phyloP scores from a whole-genome alignment of 2,113 vertebrate genomes.

The Amblyopsis rosae region DNA sequence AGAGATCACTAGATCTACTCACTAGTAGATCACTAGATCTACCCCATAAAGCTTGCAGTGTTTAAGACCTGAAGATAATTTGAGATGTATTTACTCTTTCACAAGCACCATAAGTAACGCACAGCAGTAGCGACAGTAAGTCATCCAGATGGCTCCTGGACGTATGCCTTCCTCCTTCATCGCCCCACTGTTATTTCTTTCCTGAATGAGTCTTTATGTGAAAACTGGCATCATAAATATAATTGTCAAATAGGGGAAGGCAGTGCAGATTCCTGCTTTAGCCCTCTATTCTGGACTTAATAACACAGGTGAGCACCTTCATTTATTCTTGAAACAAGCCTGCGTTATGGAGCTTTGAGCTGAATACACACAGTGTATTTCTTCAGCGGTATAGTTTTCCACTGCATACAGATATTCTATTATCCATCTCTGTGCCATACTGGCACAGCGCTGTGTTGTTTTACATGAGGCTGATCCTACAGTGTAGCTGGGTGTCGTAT shows the following conservation, averaged over 20 bases:
- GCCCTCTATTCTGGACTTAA: slow-evolving; percentile 21
- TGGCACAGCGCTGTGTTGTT: no score
- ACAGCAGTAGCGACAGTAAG: slow-evolving; percentile 23
- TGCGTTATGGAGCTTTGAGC: background rate
- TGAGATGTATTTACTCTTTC: slow-evolving; percentile 39
- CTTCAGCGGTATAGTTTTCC: background rate
- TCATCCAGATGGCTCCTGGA: slow-evolving; percentile 44
- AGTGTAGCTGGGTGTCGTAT: no score
- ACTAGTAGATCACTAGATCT: slow-evolving; percentile 58
- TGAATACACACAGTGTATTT: background rate
- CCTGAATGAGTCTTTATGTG: slow-evolving; percentile 54
- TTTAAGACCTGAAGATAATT: slow-evolving; percentile 55
- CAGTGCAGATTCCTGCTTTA: background rate
- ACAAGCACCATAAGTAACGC: slow-evolving; percentile 31
- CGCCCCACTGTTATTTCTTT: slow-evolving; percentile 37
- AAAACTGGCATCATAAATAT: slow-evolving; percentile 44
- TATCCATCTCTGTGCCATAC: no score
- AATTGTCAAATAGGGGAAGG: slow-evolving; percentile 33
- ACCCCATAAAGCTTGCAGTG: slow-evolving; percentile 47
- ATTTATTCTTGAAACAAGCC: slow-evolving; percentile 6
- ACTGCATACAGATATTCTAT: no score
- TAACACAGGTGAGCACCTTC: slow-evolving; percentile 31
- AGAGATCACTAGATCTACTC: slow-evolving; percentile 56
- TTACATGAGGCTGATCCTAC: no score
- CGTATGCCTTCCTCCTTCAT: slow-evolving; percentile 32